Base-by-base conservation (phyloP, 2,113 vertebrate genomes). In the Uropsilus gracilis region DNA sequence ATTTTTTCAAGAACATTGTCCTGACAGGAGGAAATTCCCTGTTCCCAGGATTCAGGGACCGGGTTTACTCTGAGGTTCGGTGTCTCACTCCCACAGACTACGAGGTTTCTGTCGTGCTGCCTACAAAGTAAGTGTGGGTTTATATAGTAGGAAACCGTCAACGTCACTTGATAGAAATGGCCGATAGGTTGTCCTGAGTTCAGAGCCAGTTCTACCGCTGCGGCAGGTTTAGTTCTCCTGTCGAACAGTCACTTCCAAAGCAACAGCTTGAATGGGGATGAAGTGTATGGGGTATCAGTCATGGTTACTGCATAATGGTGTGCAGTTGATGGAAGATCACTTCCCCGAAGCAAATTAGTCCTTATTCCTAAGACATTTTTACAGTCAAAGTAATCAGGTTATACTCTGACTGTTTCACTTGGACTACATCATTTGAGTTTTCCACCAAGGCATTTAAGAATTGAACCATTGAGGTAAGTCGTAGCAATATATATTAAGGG, bases 1-100 rank as follows among this genome's bases (percentile, higher is more conserved):
- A 99, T 98, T 99, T 99, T 98, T 99, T 99, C 97, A 99, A 99
- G 98, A 99, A 99, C 98, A 99, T 99, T 59, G 98, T 99, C 93
- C 98, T 99, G 95, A 99, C 99, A 2, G 99, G 99, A 66, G 99
- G 99, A 84, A 99, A 99, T 97, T 97, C 98, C 6, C 98, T 99
- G 89, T 99, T 99, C 94, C 98, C 99, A 0, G 99, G 99, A 90
- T 99, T 99, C 97, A 99, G 99, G 93, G 99, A 99, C 96, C 98
- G 99, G 0, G 98, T 99, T 96, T 99, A 99, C 94, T 99, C 99
- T 24, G 99, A 99, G 94, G 99, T 99, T 68, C 98, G 99, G 14
- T 99, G 99, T 11, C 99, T 99, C 0, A 98, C 98, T 86, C 99
- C 99, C 50, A 99, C 99, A 55, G 99, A 99, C 95, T 99, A 99